Evolutionary conservation across 2,888 invertebrate species (phyloP).

Genomic region (Alitta virens): DNA sequence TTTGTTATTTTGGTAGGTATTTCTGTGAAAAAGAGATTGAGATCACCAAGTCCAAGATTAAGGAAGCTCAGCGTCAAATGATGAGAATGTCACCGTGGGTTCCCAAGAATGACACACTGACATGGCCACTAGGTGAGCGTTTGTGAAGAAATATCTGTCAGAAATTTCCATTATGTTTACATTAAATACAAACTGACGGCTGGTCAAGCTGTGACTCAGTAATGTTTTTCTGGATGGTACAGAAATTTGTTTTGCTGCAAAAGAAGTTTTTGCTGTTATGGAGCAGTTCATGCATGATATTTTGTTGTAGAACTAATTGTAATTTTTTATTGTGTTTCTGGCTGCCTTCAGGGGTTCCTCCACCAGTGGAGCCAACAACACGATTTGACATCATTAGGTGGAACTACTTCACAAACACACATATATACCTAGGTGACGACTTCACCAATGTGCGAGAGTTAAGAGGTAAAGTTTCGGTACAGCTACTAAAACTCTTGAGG

Average conservation of each 20-base stretch:
- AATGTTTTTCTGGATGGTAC: too few species aligned
- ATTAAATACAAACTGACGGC: too few species aligned
- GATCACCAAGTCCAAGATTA: conserved; percentile 56
- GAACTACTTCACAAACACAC: conserved; percentile 81
- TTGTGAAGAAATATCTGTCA: too few species aligned
- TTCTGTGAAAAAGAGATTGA: conserved; percentile 58
- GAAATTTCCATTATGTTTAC: too few species aligned
- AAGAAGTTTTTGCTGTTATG: too few species aligned
- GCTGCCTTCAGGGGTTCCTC: conserved; percentile 55
- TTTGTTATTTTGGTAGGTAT: conserved; percentile 35
- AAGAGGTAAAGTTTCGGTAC: conserved; percentile 42
- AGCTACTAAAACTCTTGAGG: background rate
- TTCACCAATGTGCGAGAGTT: conserved; percentile 70
- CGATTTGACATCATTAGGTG: conserved; percentile 83
- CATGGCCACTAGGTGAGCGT: conserved; percentile 74
- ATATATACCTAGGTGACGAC: conserved; percentile 79
- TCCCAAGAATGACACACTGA: conserved; percentile 55
- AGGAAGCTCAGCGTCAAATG: conserved; percentile 59
- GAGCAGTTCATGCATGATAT: too few species aligned
- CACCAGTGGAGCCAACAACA: conserved; percentile 68
- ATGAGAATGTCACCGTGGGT: conserved; percentile 57
- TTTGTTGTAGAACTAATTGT: too few species aligned
- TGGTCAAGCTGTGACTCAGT: too few species aligned
- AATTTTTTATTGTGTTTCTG: background rate
- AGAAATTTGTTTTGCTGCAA: too few species aligned